Conservation (phyloP, 1,140 invertebrate genomes). For the Hetaerina americana region DNA sequence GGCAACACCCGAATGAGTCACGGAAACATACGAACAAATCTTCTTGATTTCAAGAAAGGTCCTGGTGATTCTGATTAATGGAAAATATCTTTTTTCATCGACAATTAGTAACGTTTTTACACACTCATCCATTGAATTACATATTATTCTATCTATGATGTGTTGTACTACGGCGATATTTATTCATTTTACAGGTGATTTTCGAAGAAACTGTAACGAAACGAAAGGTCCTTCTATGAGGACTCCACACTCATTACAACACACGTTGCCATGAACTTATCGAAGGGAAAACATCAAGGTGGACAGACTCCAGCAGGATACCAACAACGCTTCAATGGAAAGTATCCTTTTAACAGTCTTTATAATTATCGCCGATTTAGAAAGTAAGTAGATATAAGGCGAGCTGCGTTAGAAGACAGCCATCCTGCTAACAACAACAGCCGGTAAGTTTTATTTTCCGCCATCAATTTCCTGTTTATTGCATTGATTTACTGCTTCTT, state of each 20-base stretch:
- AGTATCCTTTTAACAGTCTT: slow-evolving; percentile 12
- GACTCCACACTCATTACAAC: slow-evolving; percentile 14
- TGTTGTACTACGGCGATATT: slow-evolving; percentile 1
- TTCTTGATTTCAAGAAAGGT: slow-evolving; percentile 12
- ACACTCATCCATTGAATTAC: not conserved
- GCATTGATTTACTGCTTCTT: not conserved
- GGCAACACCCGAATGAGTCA: slow-evolving; percentile 11
- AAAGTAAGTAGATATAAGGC: not conserved
- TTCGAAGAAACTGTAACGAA: slow-evolving; percentile 13
- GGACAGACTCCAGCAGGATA: slow-evolving; percentile 13
- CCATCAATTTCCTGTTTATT: not conserved
- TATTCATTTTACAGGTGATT: slow-evolving; percentile 14
- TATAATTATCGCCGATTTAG: not conserved
- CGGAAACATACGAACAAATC: slow-evolving; percentile 13
- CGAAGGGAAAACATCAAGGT: slow-evolving; percentile 15
- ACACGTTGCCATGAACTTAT: slow-evolving; percentile 16
- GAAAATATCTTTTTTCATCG: slow-evolving; percentile 13
- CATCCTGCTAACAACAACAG: not conserved
- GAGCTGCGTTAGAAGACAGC: not conserved
- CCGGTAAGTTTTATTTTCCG: not conserved
- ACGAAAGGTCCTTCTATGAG: slow-evolving; percentile 16
- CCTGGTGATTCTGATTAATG: slow-evolving; percentile 7
- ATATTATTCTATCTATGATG: not conserved
- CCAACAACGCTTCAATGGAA: slow-evolving; percentile 8
- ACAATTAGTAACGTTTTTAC: slow-evolving; percentile 7